phyloP scores from a whole-genome alignment of 2,888 invertebrate genomes.

The Diarsia dahlii region DNA sequence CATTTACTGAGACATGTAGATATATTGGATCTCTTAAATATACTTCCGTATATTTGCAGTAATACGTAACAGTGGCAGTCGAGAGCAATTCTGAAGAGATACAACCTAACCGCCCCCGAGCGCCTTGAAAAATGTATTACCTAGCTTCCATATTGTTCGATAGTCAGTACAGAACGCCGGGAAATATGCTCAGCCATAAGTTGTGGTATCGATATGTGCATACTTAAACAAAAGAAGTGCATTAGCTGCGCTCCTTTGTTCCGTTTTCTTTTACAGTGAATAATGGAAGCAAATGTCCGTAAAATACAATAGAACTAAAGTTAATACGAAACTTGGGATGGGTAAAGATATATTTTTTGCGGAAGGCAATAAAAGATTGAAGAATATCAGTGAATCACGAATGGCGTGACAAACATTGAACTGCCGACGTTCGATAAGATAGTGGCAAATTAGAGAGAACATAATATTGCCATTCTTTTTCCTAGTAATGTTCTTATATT shows the following conservation, averaged over 20 bases:
- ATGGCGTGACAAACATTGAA: conserved; percentile 54
- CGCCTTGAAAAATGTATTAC: conserved; percentile 80
- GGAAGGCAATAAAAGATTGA: conserved; percentile 17
- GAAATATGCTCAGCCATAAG: conserved; percentile 75
- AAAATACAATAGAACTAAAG: conserved; percentile 47
- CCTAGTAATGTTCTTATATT: conserved; percentile 12
- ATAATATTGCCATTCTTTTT: conserved; percentile 38
- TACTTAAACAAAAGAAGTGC: conserved; percentile 62
- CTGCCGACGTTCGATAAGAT: conserved; percentile 58
- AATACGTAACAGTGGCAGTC: conserved; percentile 67
- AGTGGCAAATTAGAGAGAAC: conserved; percentile 43
- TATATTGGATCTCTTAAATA: conserved; percentile 65
- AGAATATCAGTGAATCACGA: conserved; percentile 37
- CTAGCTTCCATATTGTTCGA: conserved; percentile 72
- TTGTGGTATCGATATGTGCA: conserved; percentile 75
- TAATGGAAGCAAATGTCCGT: conserved; percentile 33
- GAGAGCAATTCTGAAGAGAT: conserved; percentile 76
- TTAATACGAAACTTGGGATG: conserved; percentile 28
- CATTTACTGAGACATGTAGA: conserved; percentile 61
- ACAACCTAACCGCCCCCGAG: conserved; percentile 70
- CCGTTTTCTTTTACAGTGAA: conserved; percentile 26
- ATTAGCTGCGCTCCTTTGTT: conserved; percentile 55
- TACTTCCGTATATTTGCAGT: conserved; percentile 65
- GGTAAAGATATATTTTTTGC: conserved; percentile 18
- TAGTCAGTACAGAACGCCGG: conserved; percentile 68